Conservation (phyloP, 2,888 invertebrate genomes). For the Drosophila sordidapex region DNA sequence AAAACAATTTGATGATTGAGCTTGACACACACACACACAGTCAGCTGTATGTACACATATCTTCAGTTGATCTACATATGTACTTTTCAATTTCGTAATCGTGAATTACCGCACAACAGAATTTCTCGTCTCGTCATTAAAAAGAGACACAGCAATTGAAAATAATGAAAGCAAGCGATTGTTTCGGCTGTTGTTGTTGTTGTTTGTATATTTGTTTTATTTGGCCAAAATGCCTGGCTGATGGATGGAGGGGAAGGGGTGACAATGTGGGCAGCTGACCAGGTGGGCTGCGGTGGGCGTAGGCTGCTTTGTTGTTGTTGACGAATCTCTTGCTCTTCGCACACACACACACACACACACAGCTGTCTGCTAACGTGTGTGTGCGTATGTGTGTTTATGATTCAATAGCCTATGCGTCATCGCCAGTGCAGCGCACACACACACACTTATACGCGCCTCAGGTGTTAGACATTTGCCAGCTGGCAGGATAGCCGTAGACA, state of each 20-base stretch:
- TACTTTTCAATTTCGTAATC: constrained; percentile 69
- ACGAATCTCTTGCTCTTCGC: constrained; percentile 44
- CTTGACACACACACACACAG: constrained; percentile 58
- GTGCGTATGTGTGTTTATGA: constrained; percentile 34
- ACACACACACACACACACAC: constrained; percentile 2
- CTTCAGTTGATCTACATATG: constrained; percentile 50
- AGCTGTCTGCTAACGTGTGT: constrained; percentile 5
- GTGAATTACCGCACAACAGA: constrained; percentile 73
- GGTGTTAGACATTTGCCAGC: constrained; percentile 54
- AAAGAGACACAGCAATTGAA: constrained; percentile 44
- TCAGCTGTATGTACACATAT: neutral
- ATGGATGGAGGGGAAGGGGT: constrained; percentile 20
- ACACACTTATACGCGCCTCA: constrained; percentile 14
- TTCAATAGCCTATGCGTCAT: constrained; percentile 60
- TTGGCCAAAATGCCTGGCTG: constrained; percentile 52
- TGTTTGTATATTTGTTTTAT: constrained; percentile 45
- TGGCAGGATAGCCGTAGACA: constrained; percentile 54
- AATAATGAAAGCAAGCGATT: constrained; percentile 58
- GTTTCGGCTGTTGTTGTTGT: constrained; percentile 25
- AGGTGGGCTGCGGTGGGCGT: constrained; percentile 48
- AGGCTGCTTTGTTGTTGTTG: constrained; percentile 54
- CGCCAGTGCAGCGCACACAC: constrained; percentile 31
- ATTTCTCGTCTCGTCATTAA: constrained; percentile 70
- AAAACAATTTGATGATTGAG: constrained; percentile 60
- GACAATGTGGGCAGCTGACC: constrained; percentile 30